Base-by-base conservation (phyloP, 2,888 invertebrate genomes). In the Fissipunctia ypsillon region DNA sequence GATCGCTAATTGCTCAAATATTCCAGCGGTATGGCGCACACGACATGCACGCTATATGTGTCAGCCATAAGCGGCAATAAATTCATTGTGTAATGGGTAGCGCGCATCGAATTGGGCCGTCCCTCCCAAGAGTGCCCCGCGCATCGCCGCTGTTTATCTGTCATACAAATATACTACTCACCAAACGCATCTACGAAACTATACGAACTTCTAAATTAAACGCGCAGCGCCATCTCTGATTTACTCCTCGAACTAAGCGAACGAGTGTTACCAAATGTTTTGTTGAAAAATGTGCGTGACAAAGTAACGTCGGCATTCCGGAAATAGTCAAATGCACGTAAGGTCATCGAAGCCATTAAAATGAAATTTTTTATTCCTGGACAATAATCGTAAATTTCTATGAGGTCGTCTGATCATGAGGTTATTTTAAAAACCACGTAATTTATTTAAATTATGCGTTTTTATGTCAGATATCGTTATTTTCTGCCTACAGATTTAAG, bases 1-100 rank as follows among this genome's bases (percentile, higher is more conserved):
- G 78, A 70, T 81, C 77, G 86, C 86, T 93, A 93, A 94, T 93
- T 93, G 90, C 81, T 84, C 84, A 80, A 86, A 89, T 90, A 91
- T 93, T 90, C 93, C 91, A 88, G 78, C 77, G 74, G 85, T 83
- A 82, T 80, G 84, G 86, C 91, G 89, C 90, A 89, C 89, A 92
- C 91, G 91, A 93, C 93, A 93, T 94, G 94, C 94, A 94, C 92
- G 91, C 93, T 90, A 93, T 93, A 94, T 93, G 89, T 95, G 94
- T 93, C 94, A 93, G 91, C 88, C 89, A 92, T 90, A 93, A 93
- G 92, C 92, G 93, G 92, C 93, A 91, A 94, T 95, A 95, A 95
- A 95, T 95, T 95, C 93, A 95, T 95, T 95, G 95, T 95, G 93
- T 95, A 95, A 95, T 93, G 92, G 93, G 90, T 91, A 91, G 91